Conservation (phyloP, 1,140 invertebrate genomes). For the Bombus huntii region DNA sequence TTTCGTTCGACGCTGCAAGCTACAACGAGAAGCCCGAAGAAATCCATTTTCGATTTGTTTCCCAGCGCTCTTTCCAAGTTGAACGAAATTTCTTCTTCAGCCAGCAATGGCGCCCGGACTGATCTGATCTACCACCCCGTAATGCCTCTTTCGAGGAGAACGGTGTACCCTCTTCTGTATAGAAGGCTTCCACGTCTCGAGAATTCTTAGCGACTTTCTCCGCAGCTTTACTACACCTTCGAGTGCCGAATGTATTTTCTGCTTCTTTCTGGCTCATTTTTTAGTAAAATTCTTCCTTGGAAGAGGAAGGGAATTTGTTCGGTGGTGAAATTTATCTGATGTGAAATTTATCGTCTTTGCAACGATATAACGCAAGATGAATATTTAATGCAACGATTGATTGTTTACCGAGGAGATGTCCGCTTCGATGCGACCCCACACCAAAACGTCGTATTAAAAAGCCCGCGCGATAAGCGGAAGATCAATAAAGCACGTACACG, state of each 20-base stretch:
- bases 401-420: not conserved
- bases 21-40: conserved; percentile 53
- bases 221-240: not conserved
- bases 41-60: conserved; percentile 70
- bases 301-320: not conserved
- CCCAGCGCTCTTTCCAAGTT: conserved; percentile 11
- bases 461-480: conserved; percentile 66
- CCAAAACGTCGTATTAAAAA: conserved; percentile 64
- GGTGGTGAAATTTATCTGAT: no score
- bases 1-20: conserved; percentile 59
- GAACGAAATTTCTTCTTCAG: conserved; percentile 37
- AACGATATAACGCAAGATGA: not conserved
- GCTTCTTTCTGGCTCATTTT: not conserved
- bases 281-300: conserved; percentile 8
- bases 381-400: conserved; percentile 47
- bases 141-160: conserved; percentile 12
- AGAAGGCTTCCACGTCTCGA: not conserved
- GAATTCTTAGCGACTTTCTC: not conserved
- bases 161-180: not conserved
- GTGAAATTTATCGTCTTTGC: not conserved
- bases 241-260: not conserved
- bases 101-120: conserved; percentile 19
- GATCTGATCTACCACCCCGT: conserved; percentile 13
- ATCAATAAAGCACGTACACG: conserved; percentile 78
- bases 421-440: conserved; percentile 19